phyloP scores from a whole-genome alignment of 2,797 vertebrate genomes.

The Sebastes matsubarae region DNA sequence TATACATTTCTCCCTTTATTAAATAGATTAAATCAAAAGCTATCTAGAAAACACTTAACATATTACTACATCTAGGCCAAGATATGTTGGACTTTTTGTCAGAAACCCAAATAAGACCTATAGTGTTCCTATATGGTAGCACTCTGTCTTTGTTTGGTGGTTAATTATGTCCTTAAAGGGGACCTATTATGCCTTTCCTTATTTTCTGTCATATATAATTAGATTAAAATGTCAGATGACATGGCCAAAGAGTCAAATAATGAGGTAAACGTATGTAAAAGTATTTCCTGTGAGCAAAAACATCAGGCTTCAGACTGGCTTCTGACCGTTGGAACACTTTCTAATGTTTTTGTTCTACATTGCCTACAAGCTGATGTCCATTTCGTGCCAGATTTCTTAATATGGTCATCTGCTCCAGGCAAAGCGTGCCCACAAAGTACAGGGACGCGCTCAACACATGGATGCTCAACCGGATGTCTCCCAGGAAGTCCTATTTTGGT shows the following conservation, averaged over 20 bases:
- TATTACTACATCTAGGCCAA: background rate
- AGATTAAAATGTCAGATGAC: background rate
- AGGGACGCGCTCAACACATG: background rate
- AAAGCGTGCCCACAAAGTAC: background rate
- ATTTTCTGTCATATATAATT: too few species aligned
- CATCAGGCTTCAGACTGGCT: too few species aligned
- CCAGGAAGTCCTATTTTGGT: too few species aligned
- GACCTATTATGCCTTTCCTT: too few species aligned
- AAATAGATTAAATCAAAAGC: background rate
- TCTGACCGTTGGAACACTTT: too few species aligned
- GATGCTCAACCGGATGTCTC: too few species aligned
- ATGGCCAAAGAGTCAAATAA: background rate
- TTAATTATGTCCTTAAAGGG: background rate
- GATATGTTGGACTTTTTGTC: background rate
- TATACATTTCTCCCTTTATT: constrained; percentile 4
- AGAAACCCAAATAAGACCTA: background rate
- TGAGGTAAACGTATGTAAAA: background rate
- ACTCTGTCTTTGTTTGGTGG: background rate
- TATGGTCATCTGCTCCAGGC: background rate
- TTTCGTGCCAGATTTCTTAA: background rate
- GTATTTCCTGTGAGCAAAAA: background rate
- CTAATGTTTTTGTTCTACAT: too few species aligned
- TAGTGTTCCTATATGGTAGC: background rate
- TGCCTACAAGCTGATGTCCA: background rate
- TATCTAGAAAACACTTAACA: background rate